A percentile compares a stretch with the other conserved stretches of the same genome.
Evolutionary conservation across 2,797 vertebrate species (phyloP).

Genomic region (Gorsachius magnificus): DNA sequence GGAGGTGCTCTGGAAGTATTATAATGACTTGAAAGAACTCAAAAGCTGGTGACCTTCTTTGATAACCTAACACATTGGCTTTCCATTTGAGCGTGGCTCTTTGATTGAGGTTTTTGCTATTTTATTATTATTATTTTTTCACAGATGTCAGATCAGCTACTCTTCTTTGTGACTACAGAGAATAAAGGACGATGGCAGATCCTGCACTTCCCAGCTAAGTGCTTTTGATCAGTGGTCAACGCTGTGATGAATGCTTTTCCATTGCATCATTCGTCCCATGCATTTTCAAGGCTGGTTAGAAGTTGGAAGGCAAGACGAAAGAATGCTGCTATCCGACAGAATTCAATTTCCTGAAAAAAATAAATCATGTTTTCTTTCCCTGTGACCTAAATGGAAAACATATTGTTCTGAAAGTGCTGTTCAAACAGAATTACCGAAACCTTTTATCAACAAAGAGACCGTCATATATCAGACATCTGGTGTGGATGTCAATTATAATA

Average conservation of each 20-base stretch:
- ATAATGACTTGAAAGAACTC: neutral
- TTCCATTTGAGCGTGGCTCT: neutral
- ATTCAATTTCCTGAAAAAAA: constrained; percentile 49
- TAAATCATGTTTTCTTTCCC: neutral
- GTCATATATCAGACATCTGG: constrained; percentile 52
- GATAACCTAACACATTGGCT: neutral
- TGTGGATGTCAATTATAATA: constrained; percentile 63
- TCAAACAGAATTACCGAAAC: constrained; percentile 62
- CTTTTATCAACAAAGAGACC: constrained; percentile 56
- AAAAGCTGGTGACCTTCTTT: neutral
- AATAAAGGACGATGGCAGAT: constrained; percentile 12
- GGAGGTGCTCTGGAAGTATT: neutral
- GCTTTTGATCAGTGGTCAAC: constrained; percentile 47
- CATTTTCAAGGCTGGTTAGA: constrained; percentile 43
- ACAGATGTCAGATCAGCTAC: constrained; percentile 6
- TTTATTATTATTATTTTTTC: neutral
- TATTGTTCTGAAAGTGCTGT: constrained; percentile 61
- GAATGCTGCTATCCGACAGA: neutral
- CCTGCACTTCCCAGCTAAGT: constrained; percentile 20
- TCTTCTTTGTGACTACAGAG: neutral
- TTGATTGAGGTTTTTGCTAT: neutral
- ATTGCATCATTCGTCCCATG: constrained; percentile 15
- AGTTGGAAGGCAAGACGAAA: constrained; percentile 32
- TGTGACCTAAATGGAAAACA: constrained; percentile 55
- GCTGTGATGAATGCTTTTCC: constrained; percentile 22